Evolutionary conservation across 2,113 vertebrate genomes (phyloP).

Genomic region (Austrofundulus limnaeus): DNA sequence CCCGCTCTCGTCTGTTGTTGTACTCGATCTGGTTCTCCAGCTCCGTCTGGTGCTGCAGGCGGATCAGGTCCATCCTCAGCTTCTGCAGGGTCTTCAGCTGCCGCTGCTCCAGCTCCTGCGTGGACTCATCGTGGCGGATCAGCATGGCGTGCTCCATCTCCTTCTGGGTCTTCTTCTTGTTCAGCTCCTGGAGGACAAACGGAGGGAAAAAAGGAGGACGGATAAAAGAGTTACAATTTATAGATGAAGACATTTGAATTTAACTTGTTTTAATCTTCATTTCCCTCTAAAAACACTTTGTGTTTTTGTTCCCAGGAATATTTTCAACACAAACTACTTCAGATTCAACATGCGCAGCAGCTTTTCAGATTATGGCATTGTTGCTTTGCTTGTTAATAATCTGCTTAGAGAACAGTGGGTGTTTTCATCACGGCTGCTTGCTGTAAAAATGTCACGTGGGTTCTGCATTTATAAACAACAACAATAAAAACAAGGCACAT

Average conservation of each 20-base stretch:
- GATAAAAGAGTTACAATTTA: not conserved
- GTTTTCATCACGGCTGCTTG: conserved; percentile 10
- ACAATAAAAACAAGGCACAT: not conserved
- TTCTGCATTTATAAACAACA: not conserved
- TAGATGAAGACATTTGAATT: not conserved
- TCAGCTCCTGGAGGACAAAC: conserved; percentile 83
- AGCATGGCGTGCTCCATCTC: conserved; percentile 99
- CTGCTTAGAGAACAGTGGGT: conserved; percentile 57
- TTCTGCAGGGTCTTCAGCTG: conserved; percentile 96
- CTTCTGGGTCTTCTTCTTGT: conserved; percentile 97
- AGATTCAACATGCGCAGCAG: conserved; percentile 39
- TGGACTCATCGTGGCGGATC: conserved; percentile 97
- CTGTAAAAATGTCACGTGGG: not conserved
- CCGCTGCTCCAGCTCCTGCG: conserved; percentile 93
- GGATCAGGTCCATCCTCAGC: conserved; percentile 98
- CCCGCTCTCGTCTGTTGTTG: conserved; percentile 95
- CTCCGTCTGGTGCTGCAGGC: conserved; percentile 98
- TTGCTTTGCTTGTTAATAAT: conserved; percentile 62
- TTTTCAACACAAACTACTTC: conserved; percentile 13
- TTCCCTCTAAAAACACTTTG: conserved; percentile 3
- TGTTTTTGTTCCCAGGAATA: conserved; percentile 24
- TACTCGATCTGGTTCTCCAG: conserved; percentile 99
- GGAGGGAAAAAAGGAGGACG: not conserved
- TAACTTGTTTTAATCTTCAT: not conserved
- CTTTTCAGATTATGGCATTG: conserved; percentile 72